Conservation (phyloP, 2,888 invertebrate genomes). For the Drosophila nigritarsus region DNA sequence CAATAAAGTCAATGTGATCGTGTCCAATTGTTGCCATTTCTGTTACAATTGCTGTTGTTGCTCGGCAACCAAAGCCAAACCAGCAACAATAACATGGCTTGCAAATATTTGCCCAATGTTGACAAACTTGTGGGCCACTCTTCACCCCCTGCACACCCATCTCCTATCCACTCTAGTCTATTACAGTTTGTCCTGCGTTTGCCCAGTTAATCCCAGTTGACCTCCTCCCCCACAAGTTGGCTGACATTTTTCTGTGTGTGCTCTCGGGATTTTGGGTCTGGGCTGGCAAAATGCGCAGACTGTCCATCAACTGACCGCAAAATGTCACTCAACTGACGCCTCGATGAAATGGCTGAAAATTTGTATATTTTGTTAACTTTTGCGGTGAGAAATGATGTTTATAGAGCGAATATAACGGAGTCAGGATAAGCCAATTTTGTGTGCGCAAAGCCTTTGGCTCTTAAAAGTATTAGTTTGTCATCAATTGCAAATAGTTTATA, state of each 20-base stretch:
- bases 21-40: conserved; percentile 71
- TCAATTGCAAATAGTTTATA: background rate
- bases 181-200: conserved; percentile 2
- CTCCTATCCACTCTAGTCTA: background rate
- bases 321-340: conserved; percentile 66
- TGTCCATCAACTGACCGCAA: conserved; percentile 73
- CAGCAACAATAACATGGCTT: conserved; percentile 43
- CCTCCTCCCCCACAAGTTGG: conserved; percentile 29
- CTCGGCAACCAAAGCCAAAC: conserved; percentile 20
- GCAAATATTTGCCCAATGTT: conserved; percentile 73
- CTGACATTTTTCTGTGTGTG: conserved; percentile 45
- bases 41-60: conserved; percentile 31
- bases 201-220: background rate
- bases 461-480: background rate
- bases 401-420: background rate
- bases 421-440: background rate
- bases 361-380: conserved; percentile 9
- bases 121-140: conserved; percentile 67
- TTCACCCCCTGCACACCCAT: background rate
- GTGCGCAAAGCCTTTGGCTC: background rate
- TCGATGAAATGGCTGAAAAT: conserved; percentile 38
- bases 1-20: conserved; percentile 76
- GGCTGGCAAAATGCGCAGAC: conserved; percentile 40
- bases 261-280: conserved; percentile 1
- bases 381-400: background rate